These are phyloP conservation scores for Scaptomyza caliginosa DNA, from an alignment of 2,888 invertebrate species.

Conservation along the genomic window DNA sequence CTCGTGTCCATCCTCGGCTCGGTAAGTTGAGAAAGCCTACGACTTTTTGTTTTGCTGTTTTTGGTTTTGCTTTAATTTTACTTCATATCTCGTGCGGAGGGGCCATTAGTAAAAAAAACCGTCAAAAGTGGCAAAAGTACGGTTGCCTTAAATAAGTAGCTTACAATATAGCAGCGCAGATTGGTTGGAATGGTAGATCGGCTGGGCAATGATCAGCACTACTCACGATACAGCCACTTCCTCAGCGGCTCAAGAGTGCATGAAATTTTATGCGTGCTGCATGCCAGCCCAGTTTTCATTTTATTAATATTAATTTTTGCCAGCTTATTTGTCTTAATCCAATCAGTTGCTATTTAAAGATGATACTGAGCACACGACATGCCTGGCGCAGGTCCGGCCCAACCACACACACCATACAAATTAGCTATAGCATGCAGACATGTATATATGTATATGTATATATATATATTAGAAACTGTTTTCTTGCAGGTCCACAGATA, in stretches of 20 bases:
- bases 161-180: conserved; percentile 25
- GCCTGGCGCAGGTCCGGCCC: conserved; percentile 76
- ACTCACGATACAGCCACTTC: conserved; percentile 40
- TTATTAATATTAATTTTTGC: conserved; percentile 3
- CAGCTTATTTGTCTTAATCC: conserved; percentile 13
- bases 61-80: conserved; percentile 53
- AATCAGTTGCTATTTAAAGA: conserved; percentile 78
- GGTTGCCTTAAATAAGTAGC: conserved; percentile 68
- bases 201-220: conserved; percentile 52
- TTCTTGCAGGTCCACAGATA: conserved; percentile 82
- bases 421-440: neutral
- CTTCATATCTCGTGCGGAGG: conserved; percentile 65
- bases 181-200: conserved; percentile 11
- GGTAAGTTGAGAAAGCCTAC: conserved; percentile 78
- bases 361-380: conserved; percentile 81
- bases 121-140: conserved; percentile 62
- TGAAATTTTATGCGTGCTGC: conserved; percentile 80
- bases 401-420: neutral
- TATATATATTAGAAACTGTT: neutral
- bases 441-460: neutral
- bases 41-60: conserved; percentile 29
- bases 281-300: conserved; percentile 39
- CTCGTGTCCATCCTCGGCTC: conserved; percentile 85
- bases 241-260: conserved; percentile 71
- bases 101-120: conserved; percentile 65